Evolutionary conservation across 1,140 invertebrate genomes (phyloP).

Genomic region (Magallana gigas): DNA sequence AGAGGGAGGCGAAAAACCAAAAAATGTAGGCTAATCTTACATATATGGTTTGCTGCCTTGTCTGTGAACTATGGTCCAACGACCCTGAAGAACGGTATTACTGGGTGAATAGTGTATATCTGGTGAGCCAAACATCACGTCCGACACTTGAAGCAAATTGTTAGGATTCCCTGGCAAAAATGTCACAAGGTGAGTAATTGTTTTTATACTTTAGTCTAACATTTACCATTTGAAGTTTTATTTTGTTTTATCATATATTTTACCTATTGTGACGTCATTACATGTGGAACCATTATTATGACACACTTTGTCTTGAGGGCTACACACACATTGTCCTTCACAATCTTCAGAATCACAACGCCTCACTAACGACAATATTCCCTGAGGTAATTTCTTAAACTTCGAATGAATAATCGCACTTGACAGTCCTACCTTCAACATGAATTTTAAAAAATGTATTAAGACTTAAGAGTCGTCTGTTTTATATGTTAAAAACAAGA

Average conservation of each 20-base stretch:
- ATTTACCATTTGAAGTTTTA: background rate
- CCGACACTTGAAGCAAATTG: background rate
- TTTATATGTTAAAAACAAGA: background rate
- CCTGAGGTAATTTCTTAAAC: conserved; percentile 45
- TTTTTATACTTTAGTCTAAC: background rate
- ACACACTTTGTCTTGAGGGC: conserved; percentile 54
- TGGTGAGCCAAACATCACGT: background rate
- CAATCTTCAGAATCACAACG: conserved; percentile 57
- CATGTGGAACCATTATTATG: background rate
- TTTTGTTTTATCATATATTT: background rate
- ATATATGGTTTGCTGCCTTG: background rate
- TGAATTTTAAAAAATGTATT: background rate
- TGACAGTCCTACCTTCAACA: conserved; percentile 57
- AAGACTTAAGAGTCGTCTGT: background rate
- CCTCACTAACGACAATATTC: conserved; percentile 49
- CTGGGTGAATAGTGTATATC: background rate
- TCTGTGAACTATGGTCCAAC: conserved; percentile 11
- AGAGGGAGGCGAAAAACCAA: too few relatives aligned
- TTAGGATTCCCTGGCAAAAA: conserved; percentile 19
- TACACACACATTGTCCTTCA: conserved; percentile 61
- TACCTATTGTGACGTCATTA: conserved; percentile 16
- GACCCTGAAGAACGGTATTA: conserved; percentile 15
- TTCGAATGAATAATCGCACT: conserved; percentile 53
- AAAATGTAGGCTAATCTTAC: background rate
- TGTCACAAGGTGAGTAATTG: background rate